phyloP scores from a whole-genome alignment of 2,113 vertebrate genomes.

The Bucco capensis region DNA sequence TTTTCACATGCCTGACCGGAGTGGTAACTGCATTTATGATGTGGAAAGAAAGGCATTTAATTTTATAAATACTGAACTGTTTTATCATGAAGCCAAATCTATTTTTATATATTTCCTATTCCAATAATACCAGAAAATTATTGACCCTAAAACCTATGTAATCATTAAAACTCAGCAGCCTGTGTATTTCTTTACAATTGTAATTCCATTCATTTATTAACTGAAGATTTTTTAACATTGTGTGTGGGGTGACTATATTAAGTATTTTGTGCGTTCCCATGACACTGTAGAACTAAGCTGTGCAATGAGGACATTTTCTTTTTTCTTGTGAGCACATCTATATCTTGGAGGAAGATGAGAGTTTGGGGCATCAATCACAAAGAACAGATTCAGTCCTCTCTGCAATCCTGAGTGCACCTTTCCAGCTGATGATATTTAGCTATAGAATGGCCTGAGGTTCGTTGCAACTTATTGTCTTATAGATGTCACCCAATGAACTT shows the following conservation, averaged over 20 bases:
- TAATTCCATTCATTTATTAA: neutral
- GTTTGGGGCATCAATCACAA: neutral
- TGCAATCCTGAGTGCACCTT: neutral
- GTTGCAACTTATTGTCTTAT: neutral
- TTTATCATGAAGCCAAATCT: neutral
- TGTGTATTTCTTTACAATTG: neutral
- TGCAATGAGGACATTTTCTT: neutral
- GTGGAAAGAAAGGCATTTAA: neutral
- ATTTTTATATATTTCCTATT: neutral
- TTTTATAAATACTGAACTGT: constrained; percentile 3
- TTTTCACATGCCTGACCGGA: neutral
- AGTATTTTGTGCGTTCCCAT: neutral
- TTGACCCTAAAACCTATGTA: neutral
- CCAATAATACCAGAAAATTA: neutral
- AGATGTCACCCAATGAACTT: neutral
- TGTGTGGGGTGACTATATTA: neutral
- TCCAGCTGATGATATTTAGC: neutral
- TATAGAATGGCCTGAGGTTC: neutral
- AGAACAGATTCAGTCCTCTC: neutral
- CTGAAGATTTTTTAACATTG: neutral
- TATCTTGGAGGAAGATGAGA: neutral
- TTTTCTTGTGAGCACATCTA: neutral
- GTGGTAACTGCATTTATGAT: neutral
- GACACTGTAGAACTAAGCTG: neutral
- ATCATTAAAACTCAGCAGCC: neutral